A percentile compares a stretch with the other conserved stretches of the same genome.
phyloP scores from a whole-genome alignment of 2,797 vertebrate species.

The Peromyscus aztecus region DNA sequence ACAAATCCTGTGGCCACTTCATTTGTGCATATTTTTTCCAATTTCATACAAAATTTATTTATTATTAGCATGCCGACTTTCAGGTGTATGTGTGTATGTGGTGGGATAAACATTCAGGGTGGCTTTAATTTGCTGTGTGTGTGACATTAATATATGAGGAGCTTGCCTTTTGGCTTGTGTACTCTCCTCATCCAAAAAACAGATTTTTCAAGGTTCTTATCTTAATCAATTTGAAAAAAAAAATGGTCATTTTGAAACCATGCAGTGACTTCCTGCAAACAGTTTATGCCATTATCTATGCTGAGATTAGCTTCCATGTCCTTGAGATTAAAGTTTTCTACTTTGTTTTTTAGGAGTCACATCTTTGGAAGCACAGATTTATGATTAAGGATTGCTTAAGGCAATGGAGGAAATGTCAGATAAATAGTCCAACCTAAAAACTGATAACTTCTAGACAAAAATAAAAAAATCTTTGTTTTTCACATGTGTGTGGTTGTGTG shows the following conservation, averaged over 20 bases:
- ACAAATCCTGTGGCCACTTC: neutral
- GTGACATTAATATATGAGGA: neutral
- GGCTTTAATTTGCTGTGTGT: neutral
- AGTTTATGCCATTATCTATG: neutral
- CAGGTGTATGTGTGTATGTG: neutral
- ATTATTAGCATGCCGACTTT: neutral
- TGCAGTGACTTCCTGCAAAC: neutral
- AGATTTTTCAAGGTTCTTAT: neutral
- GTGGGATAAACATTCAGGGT: neutral
- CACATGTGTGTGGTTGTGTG: neutral
- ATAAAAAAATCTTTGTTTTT: neutral
- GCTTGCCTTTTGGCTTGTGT: neutral
- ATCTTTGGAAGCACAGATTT: neutral
- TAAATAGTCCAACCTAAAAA: neutral
- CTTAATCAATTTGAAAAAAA: neutral
- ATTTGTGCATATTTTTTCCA: neutral
- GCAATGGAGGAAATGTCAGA: neutral
- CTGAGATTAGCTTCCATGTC: neutral
- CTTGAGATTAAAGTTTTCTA: neutral
- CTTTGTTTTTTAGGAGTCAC: neutral
- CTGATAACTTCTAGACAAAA: neutral
- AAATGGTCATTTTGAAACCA: neutral
- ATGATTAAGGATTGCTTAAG: neutral
- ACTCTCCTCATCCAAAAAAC: neutral
- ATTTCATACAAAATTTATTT: neutral